These are phyloP conservation scores for Drosophila murphyi DNA, from an alignment of 1,140 invertebrate species.

Conservation along the genomic window DNA sequence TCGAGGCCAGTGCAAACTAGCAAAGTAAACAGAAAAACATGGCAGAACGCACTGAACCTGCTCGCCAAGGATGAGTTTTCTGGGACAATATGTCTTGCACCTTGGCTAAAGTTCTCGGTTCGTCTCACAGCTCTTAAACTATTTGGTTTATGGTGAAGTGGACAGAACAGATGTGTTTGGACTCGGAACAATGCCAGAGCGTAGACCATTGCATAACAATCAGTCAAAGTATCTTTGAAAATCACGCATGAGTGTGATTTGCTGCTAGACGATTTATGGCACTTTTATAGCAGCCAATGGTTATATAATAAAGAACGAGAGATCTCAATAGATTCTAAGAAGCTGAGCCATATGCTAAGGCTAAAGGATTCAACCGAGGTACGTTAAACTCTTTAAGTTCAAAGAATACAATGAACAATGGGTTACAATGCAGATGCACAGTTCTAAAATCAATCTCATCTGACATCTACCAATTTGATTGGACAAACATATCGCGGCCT, in stretches of 20 bases:
- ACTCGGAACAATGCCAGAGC: not conserved
- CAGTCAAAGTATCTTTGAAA: conserved; percentile 26
- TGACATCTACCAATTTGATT: conserved; percentile 39
- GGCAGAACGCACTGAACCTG: conserved; percentile 63
- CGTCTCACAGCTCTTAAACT: conserved; percentile 38
- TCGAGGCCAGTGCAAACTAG: conserved; percentile 34
- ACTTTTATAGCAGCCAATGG: conserved; percentile 40
- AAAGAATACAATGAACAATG: conserved; percentile 27
- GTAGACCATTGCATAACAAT: conserved; percentile 59
- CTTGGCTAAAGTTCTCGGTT: conserved; percentile 16
- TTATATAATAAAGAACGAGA: conserved; percentile 34
- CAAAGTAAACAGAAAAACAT: conserved; percentile 32
- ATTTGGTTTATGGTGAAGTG: conserved; percentile 64
- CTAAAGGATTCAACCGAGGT: conserved; percentile 56
- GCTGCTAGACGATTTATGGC: conserved; percentile 52
- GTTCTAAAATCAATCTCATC: conserved; percentile 9
- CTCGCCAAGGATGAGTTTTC: conserved; percentile 34
- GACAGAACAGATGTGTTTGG: conserved; percentile 64
- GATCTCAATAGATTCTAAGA: conserved; percentile 18
- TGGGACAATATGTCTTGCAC: conserved; percentile 19
- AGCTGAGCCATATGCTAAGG: conserved; percentile 35
- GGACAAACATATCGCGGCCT: conserved; percentile 30
- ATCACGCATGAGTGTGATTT: conserved; percentile 70
- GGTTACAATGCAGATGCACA: conserved; percentile 52
- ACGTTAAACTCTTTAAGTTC: conserved; percentile 39